Evolutionary conservation across 2,113 vertebrate species (phyloP).

Genomic region (Cottus gobio): DNA sequence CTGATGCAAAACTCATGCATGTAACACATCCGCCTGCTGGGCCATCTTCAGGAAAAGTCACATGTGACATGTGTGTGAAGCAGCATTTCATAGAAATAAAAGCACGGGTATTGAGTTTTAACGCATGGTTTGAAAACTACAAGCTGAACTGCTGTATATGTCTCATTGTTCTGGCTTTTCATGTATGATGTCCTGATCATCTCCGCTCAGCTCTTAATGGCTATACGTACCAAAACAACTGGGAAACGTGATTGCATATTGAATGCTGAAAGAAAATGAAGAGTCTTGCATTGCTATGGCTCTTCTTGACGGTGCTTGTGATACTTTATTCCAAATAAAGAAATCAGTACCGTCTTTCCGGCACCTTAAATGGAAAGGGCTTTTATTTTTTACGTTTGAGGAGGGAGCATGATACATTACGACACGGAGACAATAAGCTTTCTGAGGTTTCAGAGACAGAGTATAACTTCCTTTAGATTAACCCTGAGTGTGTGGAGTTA

Average conservation of each 20-base stretch:
- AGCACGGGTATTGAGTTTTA: constrained; percentile 26
- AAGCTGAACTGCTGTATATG: constrained; percentile 7
- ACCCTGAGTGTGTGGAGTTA: constrained; percentile 51
- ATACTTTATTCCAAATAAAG: constrained; percentile 44
- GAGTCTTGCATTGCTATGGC: background rate
- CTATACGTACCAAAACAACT: constrained; percentile 14
- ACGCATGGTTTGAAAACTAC: background rate
- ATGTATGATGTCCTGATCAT: constrained; percentile 7
- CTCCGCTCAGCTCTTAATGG: constrained; percentile 5
- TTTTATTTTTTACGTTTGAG: background rate
- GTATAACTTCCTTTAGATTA: constrained; percentile 45
- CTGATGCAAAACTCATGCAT: constrained; percentile 30
- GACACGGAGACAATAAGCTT: background rate
- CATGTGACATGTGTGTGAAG: constrained; percentile 37
- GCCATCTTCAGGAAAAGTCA: constrained; percentile 16
- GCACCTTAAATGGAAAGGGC: background rate
- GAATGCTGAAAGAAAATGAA: constrained; percentile 4
- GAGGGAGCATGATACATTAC: constrained; percentile 8
- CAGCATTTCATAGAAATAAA: constrained; percentile 20
- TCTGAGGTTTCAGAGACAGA: constrained; percentile 33
- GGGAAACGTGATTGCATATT: constrained; percentile 25
- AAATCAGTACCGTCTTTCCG: constrained; percentile 2
- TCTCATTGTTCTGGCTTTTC: background rate
- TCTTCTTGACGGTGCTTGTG: constrained; percentile 27
- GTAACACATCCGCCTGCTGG: constrained; percentile 29